Evolutionary conservation across 2,797 vertebrate species (phyloP), one percentile per base, ranked within the genome.

Genomic region (Enoplosus armatus): DNA sequence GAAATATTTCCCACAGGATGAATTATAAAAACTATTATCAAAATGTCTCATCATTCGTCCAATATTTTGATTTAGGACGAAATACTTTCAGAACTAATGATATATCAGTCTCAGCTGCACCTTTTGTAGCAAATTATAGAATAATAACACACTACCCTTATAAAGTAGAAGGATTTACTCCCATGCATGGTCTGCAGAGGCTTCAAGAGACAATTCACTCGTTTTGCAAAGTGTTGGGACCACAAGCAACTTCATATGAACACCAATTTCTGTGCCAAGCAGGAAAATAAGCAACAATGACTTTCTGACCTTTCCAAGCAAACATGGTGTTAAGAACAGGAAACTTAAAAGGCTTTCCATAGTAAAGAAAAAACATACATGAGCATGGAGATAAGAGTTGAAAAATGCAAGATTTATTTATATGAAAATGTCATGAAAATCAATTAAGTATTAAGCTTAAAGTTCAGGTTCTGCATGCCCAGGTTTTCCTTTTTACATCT

Each of bases 391-490:
- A 87, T 72, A 75, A 79, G 60, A 63, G 26, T 15, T 18, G 2
- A 65, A 33, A 24, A 77, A 64, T 0, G 5, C 18, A 26, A 65
- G 67, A 81, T 67, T 2, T 56, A 70, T 68, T 69, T 61, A 15
- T 59, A 76, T 76, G 60, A 72, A 83, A 86, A 91, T 86, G 78
- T 84, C 76, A 84, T 60, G 31, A 66, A 86, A 88, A 87, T 82
- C 53, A 86, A 73, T 87, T 79, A 86, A 84, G 58, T 63, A 50
- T 8, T 16, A 71, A 63, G 75, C 69, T 55, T 54, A 68, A 84
- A 84, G 80, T 87, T 86, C 67, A 83, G 74, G 4, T 53, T 59
- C 22, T 55, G 54, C 31, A n/a, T 37, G 7, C 27, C 29, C 37
- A 20, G 55, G 50, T 55, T 80, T 75, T 65, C 45, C n/a, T 55